Conservation (phyloP, 2,113 vertebrate species). For the Fregata magnificens region DNA sequence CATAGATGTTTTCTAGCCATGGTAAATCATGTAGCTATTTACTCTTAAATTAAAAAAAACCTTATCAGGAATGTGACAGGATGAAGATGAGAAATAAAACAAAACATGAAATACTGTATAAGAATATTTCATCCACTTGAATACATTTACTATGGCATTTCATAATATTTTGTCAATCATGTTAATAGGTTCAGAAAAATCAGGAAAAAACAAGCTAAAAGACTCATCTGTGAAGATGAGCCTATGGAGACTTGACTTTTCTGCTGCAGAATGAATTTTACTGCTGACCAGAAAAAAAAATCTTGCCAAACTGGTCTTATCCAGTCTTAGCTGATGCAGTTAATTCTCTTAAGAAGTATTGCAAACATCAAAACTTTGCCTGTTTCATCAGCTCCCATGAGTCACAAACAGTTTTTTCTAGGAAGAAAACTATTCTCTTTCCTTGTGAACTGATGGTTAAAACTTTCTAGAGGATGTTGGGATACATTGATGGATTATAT, state of each 20-base stretch:
- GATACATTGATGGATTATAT: background rate
- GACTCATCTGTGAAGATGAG: background rate
- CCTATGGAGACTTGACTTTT: background rate
- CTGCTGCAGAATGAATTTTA: background rate
- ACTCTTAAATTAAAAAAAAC: background rate
- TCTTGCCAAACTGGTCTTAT: background rate
- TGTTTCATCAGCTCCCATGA: background rate
- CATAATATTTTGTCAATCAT: background rate
- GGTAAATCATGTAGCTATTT: background rate
- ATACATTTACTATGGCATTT: background rate
- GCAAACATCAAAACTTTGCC: background rate
- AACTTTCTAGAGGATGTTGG: background rate
- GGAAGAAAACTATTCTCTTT: background rate
- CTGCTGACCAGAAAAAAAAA: background rate
- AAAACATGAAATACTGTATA: background rate
- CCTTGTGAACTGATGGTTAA: background rate
- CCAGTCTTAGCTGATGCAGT: background rate
- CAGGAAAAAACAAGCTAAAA: conserved; percentile 7
- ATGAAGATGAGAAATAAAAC: background rate
- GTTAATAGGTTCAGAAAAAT: background rate
- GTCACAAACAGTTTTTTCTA: background rate
- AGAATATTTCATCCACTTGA: background rate
- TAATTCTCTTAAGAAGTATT: conserved; percentile 15
- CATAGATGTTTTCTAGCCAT: background rate
- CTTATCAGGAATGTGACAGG: background rate